These are phyloP conservation scores for Percopsis transmontana DNA, from an alignment of 2,113 vertebrate species.

Conservation along the genomic window DNA sequence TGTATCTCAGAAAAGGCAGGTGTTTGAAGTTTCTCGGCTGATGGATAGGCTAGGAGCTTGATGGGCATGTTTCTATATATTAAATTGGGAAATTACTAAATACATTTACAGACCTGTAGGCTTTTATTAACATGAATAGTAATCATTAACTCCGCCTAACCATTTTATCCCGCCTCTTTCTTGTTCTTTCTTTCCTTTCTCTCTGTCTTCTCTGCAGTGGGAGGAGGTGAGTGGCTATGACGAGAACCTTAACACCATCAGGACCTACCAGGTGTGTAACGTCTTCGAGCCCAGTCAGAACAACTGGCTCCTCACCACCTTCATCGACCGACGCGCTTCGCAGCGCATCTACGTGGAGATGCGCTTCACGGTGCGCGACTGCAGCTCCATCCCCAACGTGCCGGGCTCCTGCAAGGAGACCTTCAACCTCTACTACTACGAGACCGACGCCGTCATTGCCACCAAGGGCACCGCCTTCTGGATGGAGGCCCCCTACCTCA, in stretches of 20 bases:
- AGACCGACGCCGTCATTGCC: conserved; percentile 93
- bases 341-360: conserved; percentile 98
- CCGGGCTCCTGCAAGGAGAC: conserved; percentile 99
- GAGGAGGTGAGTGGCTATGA: conserved; percentile 99
- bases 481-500: conserved; percentile 98
- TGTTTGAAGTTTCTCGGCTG: conserved; percentile 38
- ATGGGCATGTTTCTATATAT: conserved; percentile 21
- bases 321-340: conserved; percentile 90
- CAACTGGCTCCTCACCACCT: conserved; percentile 99
- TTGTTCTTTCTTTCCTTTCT: conserved; percentile 13
- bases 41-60: conserved; percentile 35
- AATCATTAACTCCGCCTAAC: conserved; percentile 17
- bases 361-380: conserved; percentile 97
- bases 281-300: conserved; percentile 98
- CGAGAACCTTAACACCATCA: conserved; percentile 98
- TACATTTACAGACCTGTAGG: conserved; percentile 1
- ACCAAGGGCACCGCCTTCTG: conserved; percentile 95
- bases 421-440: conserved; percentile 98
- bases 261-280: conserved; percentile 98
- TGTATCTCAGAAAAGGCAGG: conserved; percentile 25
- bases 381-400: conserved; percentile 97
- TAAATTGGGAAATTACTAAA: conserved; percentile 2
- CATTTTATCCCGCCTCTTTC: conserved; percentile 1
- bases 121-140: conserved; percentile 32
- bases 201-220: conserved; percentile 81